Evolutionary conservation across 2,888 invertebrate genomes (phyloP), one percentile per base, ranked within the genome.

Genomic region (Ametastegia equiseti): DNA sequence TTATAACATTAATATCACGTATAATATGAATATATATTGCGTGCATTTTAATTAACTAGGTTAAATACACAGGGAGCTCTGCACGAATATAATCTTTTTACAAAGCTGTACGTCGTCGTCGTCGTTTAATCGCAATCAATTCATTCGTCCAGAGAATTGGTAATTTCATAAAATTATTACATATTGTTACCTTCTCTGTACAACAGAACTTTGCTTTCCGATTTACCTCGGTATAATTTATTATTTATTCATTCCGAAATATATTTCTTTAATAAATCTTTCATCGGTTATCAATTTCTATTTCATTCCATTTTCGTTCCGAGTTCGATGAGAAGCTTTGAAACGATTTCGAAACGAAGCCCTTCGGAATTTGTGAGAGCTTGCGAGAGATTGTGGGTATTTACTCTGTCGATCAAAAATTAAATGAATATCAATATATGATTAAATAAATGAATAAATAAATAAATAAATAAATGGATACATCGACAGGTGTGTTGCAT

Each of bases 31-130:
- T 84, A 81, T 87, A n/a, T n/a, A n/a, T n/a, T n/a, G n/a, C n/a
- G 86, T 86, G 83, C 65, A 80, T 80, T 71, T 36, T 30, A 54
- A 80, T 3, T 50, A 80, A 84, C 79, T 27, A 71, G 15, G 45
- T 71, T 71, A n/a, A n/a, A n/a, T n/a, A 71, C 30, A 71, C 71
- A 71, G 47, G 42, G 47, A 71, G 36, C 27, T 45, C 47, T 47
- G 60, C 30, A 60, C 60, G 9, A 30, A 30, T 30, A 65, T 33
- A 65, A n/a, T 45, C 69, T 69, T 69, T 69, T 73, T 47, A 73
- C 73, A 45, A n/a, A 73, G 73, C 27, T 50, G 30, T n/a, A n/a
- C n/a, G n/a, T 19, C 33, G 73, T 54, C 19, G 11, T 42, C 36
- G 15, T 71, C 36, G 45, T 19, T 27, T 71, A 36, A n/a, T 36